These are phyloP conservation scores for Drosophila conformis DNA, from an alignment of 2,888 invertebrate species.

Conservation along the genomic window DNA sequence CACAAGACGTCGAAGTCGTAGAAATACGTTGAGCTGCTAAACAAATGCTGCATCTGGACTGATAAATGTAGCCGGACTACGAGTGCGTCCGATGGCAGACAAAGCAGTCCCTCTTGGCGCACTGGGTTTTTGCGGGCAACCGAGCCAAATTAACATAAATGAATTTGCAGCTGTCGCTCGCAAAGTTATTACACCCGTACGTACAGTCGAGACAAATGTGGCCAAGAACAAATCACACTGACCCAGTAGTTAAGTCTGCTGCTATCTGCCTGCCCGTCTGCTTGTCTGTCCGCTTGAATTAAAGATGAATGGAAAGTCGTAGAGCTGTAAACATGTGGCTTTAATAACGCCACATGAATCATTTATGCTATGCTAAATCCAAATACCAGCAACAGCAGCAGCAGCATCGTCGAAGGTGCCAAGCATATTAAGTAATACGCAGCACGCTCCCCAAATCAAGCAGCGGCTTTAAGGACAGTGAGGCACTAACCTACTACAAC, in stretches of 20 bases:
- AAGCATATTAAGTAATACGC: conserved; percentile 72
- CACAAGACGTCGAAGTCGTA: neutral
- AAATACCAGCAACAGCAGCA: conserved; percentile 29
- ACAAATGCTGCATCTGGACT: conserved; percentile 63
- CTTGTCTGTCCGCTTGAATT: conserved; percentile 41
- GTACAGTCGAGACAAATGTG: conserved; percentile 65
- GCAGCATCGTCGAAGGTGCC: conserved; percentile 59
- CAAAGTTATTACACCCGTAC: conserved; percentile 53
- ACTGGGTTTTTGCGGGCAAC: conserved; percentile 64
- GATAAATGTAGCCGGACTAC: conserved; percentile 34
- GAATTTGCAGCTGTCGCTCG: conserved; percentile 77
- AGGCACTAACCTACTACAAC: conserved; percentile 80
- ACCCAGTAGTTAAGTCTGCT: conserved; percentile 59
- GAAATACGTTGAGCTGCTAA: conserved; percentile 13
- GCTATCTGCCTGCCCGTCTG: neutral
- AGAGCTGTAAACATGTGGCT: conserved; percentile 62
- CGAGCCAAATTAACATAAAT: conserved; percentile 77
- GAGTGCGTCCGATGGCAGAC: conserved; percentile 33
- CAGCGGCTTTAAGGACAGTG: conserved; percentile 56
- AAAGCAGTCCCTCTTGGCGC: conserved; percentile 17
- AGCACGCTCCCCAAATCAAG: conserved; percentile 18
- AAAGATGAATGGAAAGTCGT: conserved; percentile 63
- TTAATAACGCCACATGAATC: conserved; percentile 74
- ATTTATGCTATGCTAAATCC: conserved; percentile 70
- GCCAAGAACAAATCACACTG: conserved; percentile 65